Evolutionary conservation across 2,888 invertebrate genomes (phyloP), one percentile per base, ranked within the genome.

Genomic region (Acanthosepion pharaonis): DNA sequence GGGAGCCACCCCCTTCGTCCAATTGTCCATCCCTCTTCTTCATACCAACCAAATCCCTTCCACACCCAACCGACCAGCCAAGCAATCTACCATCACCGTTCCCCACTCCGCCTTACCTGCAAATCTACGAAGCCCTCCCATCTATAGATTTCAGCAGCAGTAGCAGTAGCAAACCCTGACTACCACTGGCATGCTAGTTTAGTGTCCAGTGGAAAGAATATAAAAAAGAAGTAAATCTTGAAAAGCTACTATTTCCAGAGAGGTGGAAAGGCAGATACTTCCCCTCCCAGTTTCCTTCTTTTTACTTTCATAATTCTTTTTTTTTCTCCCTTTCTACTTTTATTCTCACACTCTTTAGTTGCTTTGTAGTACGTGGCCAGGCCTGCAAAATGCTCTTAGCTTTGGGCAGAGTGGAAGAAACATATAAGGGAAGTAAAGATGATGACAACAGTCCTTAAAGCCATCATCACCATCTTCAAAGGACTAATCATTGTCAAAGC

Each of bases 321-420:
- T 59, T 25, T 59, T 59, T 59, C 59, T 18, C 15, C 55, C 55
- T 59, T 59, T 59, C 78, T 9, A 78, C 78, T 78, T 78, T n/a
- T 15, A 78, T 78, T 78, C n/a, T 78, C 78, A 78, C n/a, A 78
- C 78, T 78, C 78, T 78, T 23, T 20, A 59, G 59, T 59, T 78
- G 78, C n/a, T 78, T n/a, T 78, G n/a, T 59, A 59, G 59, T 59
- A 59, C 59, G 59, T 78, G 28, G n/a, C 78, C n/a, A 78, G 78
- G 78, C 78, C n/a, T n/a, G 78, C 78, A 78, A 78, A 78, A 78
- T 78, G 78, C n/a, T 78, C n/a, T 78, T 78, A 78, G 59, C 59
- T 59, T 23, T 59, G 59, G 78, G 78, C 78, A 11, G 78, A 78
- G 78, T 78, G 78, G 78, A 78, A 78, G 78, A n/a, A 9, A 28